Percentiles rank a stretch among this genome's conserved stretches.
Evolutionary conservation across 2,113 vertebrate genomes (phyloP).

Genomic region (Embiotoca jacksoni): DNA sequence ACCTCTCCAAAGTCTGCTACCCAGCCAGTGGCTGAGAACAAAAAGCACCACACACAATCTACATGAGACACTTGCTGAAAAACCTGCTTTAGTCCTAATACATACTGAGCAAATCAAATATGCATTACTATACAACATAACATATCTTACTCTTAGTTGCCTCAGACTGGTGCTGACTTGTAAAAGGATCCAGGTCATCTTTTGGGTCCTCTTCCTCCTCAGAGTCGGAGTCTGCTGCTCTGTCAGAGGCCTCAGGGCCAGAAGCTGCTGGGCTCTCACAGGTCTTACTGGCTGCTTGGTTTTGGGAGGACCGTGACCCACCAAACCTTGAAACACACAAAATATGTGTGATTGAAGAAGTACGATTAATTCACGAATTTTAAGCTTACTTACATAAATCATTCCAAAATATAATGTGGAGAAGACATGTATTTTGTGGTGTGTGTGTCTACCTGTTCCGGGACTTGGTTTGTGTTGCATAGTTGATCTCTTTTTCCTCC

Average conservation of each 20-base stretch:
- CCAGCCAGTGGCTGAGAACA: conserved; percentile 85
- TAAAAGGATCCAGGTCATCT: conserved; percentile 74
- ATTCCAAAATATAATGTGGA: not conserved
- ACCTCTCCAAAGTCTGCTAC: conserved; percentile 88
- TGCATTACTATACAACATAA: not conserved
- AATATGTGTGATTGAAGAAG: not conserved
- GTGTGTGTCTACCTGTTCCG: conserved; percentile 88
- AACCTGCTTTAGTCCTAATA: conserved; percentile 8
- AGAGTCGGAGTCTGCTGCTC: conserved; percentile 74
- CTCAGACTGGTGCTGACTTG: conserved; percentile 48
- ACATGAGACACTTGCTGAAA: conserved; percentile 8
- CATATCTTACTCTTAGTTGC: conserved; percentile 63
- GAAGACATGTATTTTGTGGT: not conserved
- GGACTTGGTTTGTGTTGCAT: conserved; percentile 88
- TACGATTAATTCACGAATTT: too few species aligned
- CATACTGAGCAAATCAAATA: not conserved
- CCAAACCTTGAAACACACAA: conserved; percentile 87
- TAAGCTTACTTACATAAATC: not conserved
- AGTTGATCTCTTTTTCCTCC: conserved; percentile 93
- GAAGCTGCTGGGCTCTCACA: conserved; percentile 50
- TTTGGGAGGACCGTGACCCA: conserved; percentile 83
- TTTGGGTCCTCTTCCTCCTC: conserved; percentile 72
- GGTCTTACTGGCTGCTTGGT: conserved; percentile 78
- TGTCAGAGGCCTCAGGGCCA: conserved; percentile 65
- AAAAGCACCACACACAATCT: conserved; percentile 19